Evolutionary conservation across 2,888 invertebrate genomes (phyloP).

Genomic region (Mythimna impura): DNA sequence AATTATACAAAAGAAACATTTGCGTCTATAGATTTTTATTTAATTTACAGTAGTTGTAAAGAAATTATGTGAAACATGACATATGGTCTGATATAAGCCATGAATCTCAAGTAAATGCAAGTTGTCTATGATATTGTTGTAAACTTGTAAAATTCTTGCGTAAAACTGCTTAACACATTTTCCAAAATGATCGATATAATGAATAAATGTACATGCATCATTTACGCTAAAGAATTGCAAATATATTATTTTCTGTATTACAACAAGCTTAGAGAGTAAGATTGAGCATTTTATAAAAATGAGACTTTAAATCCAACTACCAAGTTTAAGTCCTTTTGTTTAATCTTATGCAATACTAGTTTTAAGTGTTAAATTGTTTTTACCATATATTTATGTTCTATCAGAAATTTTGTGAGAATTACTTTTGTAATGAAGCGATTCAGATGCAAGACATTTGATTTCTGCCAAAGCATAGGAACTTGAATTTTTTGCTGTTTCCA

Average conservation of each 20-base stretch:
- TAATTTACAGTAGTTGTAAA: slow-evolving; percentile 52
- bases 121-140: slow-evolving; percentile 54
- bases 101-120: slow-evolving; percentile 68
- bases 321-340: slow-evolving; percentile 80
- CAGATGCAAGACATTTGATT: slow-evolving; percentile 78
- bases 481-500: slow-evolving; percentile 74
- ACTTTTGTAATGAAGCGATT: slow-evolving; percentile 75
- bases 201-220: slow-evolving; percentile 47
- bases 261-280: slow-evolving; percentile 66
- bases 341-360: slow-evolving; percentile 90
- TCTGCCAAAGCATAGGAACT: slow-evolving; percentile 84
- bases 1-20: slow-evolving; percentile 40
- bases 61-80: slow-evolving; percentile 63
- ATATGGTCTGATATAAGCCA: slow-evolving; percentile 64
- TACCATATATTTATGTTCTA: slow-evolving; percentile 88
- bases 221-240: slow-evolving; percentile 49
- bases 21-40: slow-evolving; percentile 46
- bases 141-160: slow-evolving; percentile 49
- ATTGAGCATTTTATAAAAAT: slow-evolving; percentile 71
- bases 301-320: slow-evolving; percentile 77
- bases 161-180: slow-evolving; percentile 51
- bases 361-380: slow-evolving; percentile 90
- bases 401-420: slow-evolving; percentile 73
- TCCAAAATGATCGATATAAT: slow-evolving; percentile 41
- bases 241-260: slow-evolving; percentile 60